Percentiles rank a stretch among this genome's conserved stretches.
Conservation (phyloP, 1,140 invertebrate genomes). For the Lanistes nyassanus region DNA sequence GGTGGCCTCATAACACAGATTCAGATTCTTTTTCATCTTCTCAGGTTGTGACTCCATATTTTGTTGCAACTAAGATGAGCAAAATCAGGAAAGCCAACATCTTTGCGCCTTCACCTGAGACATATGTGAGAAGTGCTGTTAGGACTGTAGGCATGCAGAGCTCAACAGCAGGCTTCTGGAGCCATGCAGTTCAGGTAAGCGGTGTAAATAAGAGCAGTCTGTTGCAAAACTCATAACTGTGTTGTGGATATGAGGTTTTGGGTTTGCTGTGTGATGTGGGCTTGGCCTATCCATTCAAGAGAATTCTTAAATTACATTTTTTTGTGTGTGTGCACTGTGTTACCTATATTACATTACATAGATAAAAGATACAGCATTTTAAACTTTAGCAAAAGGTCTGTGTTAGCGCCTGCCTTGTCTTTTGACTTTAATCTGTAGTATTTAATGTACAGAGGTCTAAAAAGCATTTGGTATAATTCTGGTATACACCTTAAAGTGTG, state of each 20-base stretch:
- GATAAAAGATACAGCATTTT: too few species aligned
- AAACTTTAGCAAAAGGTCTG: too few species aligned
- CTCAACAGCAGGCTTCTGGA: constrained; percentile 49
- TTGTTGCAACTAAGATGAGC: constrained; percentile 93
- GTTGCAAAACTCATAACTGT: neutral
- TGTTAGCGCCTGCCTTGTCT: too few species aligned
- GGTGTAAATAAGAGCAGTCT: neutral
- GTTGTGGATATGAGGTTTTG: neutral
- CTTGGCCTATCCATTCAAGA: neutral
- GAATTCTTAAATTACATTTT: too few species aligned
- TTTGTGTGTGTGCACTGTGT: too few species aligned
- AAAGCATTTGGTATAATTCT: too few species aligned
- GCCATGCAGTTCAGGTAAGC: constrained; percentile 55
- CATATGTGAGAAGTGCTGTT: constrained; percentile 82
- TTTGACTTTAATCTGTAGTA: too few species aligned
- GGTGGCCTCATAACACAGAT: too few species aligned
- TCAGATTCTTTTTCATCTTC: too few species aligned
- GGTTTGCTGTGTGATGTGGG: neutral
- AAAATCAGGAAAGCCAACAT: constrained; percentile 83
- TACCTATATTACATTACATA: too few species aligned
- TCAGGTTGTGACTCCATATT: constrained; percentile 87
- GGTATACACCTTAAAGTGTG: too few species aligned
- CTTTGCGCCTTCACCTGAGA: constrained; percentile 81
- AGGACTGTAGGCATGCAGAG: constrained; percentile 69
- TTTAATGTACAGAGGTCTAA: too few species aligned